phyloP scores from a whole-genome alignment of 2,888 invertebrate genomes.

The Drosophila neotestacea region DNA sequence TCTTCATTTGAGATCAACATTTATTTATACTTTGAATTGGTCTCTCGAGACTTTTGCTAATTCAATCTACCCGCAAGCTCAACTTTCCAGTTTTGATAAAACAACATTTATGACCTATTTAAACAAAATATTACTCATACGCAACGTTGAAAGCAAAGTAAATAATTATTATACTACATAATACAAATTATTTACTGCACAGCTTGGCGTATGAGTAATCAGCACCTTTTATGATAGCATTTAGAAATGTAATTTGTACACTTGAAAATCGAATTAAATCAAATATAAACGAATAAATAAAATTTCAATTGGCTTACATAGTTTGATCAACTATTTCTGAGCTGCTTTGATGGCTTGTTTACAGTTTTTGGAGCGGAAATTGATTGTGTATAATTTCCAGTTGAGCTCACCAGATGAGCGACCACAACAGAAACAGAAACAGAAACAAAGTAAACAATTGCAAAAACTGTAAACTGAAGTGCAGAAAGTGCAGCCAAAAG shows the following conservation, averaged over 20 bases:
- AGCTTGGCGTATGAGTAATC: constrained; percentile 12
- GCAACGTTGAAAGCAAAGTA: constrained; percentile 2
- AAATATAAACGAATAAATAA: constrained; percentile 38
- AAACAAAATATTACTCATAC: constrained; percentile 31
- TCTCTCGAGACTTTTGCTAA: not conserved
- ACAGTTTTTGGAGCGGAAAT: constrained; percentile 80
- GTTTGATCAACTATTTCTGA: constrained; percentile 34
- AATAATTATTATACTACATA: not conserved
- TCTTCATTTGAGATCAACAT: not conserved
- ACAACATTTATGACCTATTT: not conserved
- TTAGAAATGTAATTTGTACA: constrained; percentile 11
- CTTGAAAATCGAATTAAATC: constrained; percentile 14
- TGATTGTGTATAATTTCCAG: constrained; percentile 81
- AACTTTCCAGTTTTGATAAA: not conserved
- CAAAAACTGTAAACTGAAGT: constrained; percentile 37
- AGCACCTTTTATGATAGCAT: not conserved
- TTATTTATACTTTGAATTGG: not conserved
- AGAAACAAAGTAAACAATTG: constrained; percentile 39
- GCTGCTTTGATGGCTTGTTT: constrained; percentile 58
- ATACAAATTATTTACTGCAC: not conserved
- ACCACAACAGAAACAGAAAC: constrained; percentile 35
- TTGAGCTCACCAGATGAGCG: constrained; percentile 61
- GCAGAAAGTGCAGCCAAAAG: constrained; percentile 52
- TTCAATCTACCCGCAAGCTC: not conserved
- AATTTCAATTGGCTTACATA: constrained; percentile 51